Base-by-base conservation (phyloP, 2,113 vertebrate species). In the Prochilodus magdalenae region DNA sequence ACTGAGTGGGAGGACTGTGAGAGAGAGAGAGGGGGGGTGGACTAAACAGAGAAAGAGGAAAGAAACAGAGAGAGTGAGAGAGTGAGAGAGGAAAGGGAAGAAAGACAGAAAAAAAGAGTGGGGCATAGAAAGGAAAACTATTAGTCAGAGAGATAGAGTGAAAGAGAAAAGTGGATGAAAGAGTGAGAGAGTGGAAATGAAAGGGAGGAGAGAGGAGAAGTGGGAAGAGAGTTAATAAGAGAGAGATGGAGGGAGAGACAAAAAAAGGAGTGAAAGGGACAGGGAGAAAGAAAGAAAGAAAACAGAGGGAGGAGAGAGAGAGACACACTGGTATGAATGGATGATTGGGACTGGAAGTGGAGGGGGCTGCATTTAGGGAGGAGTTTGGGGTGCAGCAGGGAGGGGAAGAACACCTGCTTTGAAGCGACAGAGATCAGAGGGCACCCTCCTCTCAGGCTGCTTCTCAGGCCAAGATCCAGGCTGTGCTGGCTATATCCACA, bases 361-460 rank as follows among this genome's bases (percentile, higher is more conserved):
- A 83, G 0, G 86, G 85, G 84, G 84, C n/a, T n/a, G n/a, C 79
- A 69, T 74, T 69, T 76, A 40, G 33, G 60, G 60, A 76, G 62
- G 47, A 22, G n/a, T 67, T 26, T 1, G 18, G 15, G 67, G 18
- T 62, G 70, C 26, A 62, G 65, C 51, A 86, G 63, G 75, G 36
- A 47, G 63, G 67, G 73, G 62, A 62, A 81, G 77, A 84, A 86
- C 74, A 86, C 86, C 81, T 79, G 82, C 82, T 89, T 85, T 89
- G 72, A 85, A 83, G 65, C 33, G 57, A 81, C 77, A 76, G 77
- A 87, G 87, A 90, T 90, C 85, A 86, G 83, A 89, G 85, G 74
- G 81, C 70, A 79, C 24, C 27, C 73, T 86, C 79, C 71, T 83
- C 73, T 75, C 72, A 84, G 78, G 78, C 83, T 72, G 84, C 83